Base-by-base conservation (phyloP, 2,113 vertebrate genomes). In the Willisornis vidua region DNA sequence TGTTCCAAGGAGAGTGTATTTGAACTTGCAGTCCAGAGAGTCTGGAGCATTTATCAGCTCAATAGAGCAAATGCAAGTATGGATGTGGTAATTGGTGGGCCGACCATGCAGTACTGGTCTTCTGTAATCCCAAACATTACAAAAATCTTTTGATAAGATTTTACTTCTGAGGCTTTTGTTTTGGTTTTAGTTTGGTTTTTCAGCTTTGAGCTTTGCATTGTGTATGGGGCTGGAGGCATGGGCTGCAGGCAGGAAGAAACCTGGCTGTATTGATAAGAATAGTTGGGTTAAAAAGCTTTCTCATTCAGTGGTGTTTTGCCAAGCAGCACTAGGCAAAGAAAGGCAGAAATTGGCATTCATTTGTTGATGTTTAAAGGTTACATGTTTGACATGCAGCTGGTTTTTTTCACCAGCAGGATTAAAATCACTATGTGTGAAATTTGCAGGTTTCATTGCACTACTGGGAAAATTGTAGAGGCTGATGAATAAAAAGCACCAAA, bases 1-100 rank as follows among this genome's bases (percentile, higher is more conserved):
- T 19, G 5, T 39, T 1, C 0, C 9, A 45, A 54, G 20, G 52
- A 85, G 10, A 31, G 16, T 2, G 0, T 61, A 39, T 16, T 1
- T 55, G 29, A 81, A 77, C 19, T 4, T 22, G 49, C 35, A 35
- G 37, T 70, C 55, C 37, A 45, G 51, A 73, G 46, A 70, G 33
- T 12, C 41, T 62, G 79, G 33, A 41, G 43, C 1, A 5, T 45
- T 25, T 41, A 9, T 20, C 63, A 67, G 24, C 5, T 61, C 89
- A 75, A n/a, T 28, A 61, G n/a, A 51, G 33, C 24, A 74, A 55
- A 77, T 74, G 10, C 19, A 70, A 86, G 41, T 29, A 45, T 4
- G 59, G 33, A 65, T 0, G 0, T 66, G 37, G 12, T 9, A 18
- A 28, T 33, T 72, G 70, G 9, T 72, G 25, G n/a, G 52, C 7